A percentile compares a stretch with the other conserved stretches of the same genome.
Evolutionary conservation across 2,113 vertebrate genomes (phyloP).

Genomic region (Delphinus delphis): DNA sequence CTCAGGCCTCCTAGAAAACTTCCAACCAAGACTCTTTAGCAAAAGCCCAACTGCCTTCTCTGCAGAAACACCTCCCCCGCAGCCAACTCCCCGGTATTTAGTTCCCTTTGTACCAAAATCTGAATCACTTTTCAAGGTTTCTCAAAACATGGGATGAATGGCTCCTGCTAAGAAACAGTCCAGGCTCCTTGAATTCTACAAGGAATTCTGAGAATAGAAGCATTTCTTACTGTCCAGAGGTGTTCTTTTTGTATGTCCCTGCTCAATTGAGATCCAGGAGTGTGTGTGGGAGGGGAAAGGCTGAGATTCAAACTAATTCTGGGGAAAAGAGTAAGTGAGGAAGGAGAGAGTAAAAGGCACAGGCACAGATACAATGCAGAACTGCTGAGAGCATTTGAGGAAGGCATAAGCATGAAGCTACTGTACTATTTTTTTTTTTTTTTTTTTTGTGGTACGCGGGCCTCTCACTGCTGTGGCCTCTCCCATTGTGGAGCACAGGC

Average conservation of each 20-base stretch:
- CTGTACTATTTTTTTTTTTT: background rate
- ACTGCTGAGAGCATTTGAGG: background rate
- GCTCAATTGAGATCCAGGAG: background rate
- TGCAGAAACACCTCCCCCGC: background rate
- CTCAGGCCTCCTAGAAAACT: background rate
- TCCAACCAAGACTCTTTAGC: background rate
- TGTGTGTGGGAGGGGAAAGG: background rate
- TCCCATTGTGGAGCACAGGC: too few relatives aligned
- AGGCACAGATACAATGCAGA: background rate
- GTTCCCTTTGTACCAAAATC: background rate
- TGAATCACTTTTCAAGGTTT: conserved; percentile 6
- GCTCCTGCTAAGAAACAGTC: background rate
- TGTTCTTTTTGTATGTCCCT: background rate
- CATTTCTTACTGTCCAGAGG: background rate
- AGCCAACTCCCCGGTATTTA: background rate
- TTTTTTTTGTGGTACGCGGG: background rate
- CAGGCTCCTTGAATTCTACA: background rate
- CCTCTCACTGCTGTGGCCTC: too few relatives aligned
- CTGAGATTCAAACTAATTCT: background rate
- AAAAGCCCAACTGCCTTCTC: background rate
- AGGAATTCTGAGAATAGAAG: conserved; percentile 44
- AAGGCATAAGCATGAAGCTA: background rate
- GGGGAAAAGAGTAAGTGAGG: conserved; percentile 2
- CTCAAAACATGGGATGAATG: conserved; percentile 26
- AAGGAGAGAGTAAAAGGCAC: background rate